Conservation (phyloP, 2,888 invertebrate species). For the Amiota minor region DNA sequence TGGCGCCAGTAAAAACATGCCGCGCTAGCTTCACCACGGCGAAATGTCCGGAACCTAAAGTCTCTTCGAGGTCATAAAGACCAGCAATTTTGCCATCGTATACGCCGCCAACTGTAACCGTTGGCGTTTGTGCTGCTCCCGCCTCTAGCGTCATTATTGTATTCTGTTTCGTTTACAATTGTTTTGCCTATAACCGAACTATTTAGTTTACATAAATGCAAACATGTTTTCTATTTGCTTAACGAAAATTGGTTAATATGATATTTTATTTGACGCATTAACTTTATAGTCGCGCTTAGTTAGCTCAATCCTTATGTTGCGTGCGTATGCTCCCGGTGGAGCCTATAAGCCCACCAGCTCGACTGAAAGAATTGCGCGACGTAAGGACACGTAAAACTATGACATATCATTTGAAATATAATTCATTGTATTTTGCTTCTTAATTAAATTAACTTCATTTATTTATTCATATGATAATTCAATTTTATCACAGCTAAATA, state of each 20-base stretch:
- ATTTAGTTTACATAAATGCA: constrained; percentile 1
- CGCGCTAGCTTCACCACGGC: constrained; percentile 97
- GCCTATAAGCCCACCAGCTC: background rate
- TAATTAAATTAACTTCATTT: background rate
- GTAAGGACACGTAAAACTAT: background rate
- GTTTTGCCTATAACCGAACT: background rate
- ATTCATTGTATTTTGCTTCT: background rate
- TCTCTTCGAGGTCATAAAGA: constrained; percentile 97
- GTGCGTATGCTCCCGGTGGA: background rate
- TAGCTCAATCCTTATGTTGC: background rate
- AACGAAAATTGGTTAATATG: background rate
- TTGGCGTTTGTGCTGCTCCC: constrained; percentile 55
- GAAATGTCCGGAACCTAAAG: constrained; percentile 98
- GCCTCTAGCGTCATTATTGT: constrained; percentile 59
- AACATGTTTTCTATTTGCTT: background rate
- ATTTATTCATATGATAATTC: constrained; percentile 2
- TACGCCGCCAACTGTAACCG: constrained; percentile 54
- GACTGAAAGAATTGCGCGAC: constrained; percentile 7
- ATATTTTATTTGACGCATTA: background rate
- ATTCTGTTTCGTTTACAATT: background rate
- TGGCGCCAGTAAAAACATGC: constrained; percentile 99
- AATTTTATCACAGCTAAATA: background rate
- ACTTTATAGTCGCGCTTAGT: background rate
- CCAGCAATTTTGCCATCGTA: constrained; percentile 91
- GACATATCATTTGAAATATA: background rate